Evolutionary conservation across 2,797 vertebrate species (phyloP).

Genomic region (Acridotheres tristis): DNA sequence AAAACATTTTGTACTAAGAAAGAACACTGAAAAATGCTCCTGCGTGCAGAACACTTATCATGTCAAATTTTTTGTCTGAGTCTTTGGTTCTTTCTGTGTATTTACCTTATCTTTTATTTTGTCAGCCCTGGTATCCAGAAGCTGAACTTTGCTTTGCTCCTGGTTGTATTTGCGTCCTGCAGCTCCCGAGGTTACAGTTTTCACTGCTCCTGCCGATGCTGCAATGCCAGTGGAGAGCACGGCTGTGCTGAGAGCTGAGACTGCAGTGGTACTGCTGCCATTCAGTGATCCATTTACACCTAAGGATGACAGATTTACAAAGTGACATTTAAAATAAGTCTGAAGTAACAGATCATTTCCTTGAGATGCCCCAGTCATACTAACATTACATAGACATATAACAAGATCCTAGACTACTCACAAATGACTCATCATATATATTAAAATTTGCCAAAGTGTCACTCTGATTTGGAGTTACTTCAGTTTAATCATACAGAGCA

Average conservation of each 20-base stretch:
- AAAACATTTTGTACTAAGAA: background rate
- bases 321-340: background rate
- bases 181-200: conserved; percentile 76
- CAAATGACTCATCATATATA: background rate
- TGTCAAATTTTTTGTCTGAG: background rate
- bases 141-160: conserved; percentile 76
- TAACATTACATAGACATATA: background rate
- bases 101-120: conserved; percentile 89
- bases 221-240: conserved; percentile 75
- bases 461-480: background rate
- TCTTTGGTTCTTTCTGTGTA: background rate
- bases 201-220: conserved; percentile 74
- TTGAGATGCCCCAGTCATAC: background rate
- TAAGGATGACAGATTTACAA: conserved; percentile 58
- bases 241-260: conserved; percentile 80
- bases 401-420: background rate
- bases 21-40: background rate
- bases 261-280: conserved; percentile 80
- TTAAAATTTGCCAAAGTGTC: background rate
- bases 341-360: background rate
- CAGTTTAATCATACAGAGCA: background rate
- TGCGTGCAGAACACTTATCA: background rate
- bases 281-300: conserved; percentile 87
- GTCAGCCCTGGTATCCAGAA: conserved; percentile 76
- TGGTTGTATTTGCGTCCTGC: conserved; percentile 81